A percentile compares a stretch with the other conserved stretches of the same genome.
Evolutionary conservation across 2,113 vertebrate genomes (phyloP).

Genomic region (Lepus europaeus): DNA sequence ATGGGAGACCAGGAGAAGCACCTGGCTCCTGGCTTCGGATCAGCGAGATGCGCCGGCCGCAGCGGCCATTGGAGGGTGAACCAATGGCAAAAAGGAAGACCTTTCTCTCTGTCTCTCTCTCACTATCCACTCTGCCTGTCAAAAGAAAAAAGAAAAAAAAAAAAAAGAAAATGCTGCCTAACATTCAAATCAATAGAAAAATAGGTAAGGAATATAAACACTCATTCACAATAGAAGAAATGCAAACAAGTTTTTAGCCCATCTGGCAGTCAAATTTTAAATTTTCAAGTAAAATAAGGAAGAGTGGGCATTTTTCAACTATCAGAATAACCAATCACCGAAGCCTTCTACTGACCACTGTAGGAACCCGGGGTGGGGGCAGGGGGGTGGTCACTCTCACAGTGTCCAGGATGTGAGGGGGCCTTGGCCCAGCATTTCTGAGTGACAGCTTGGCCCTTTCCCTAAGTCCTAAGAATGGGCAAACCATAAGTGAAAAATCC

Average conservation of each 20-base stretch:
- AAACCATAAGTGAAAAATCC: not conserved
- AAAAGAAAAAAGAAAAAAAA: not conserved
- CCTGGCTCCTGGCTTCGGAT: no score
- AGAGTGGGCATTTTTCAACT: conserved; percentile 7
- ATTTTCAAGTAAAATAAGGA: conserved; percentile 10
- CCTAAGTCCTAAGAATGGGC: not conserved
- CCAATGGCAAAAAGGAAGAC: no score
- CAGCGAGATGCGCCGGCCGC: no score
- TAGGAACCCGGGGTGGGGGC: no score
- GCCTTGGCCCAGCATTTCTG: not conserved
- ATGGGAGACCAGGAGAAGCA: no score
- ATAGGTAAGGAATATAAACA: not conserved
- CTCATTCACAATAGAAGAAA: not conserved
- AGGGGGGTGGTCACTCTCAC: not conserved
- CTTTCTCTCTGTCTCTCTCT: no score
- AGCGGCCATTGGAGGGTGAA: no score
- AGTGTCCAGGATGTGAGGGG: not conserved
- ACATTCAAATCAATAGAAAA: conserved; percentile 24
- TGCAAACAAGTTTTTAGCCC: not conserved
- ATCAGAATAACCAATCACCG: not conserved
- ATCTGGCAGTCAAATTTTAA: conserved; percentile 31
- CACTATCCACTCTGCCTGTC: no score
- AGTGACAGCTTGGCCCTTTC: not conserved
- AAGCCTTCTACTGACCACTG: not conserved
- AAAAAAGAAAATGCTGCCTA: not conserved